Percentiles rank a stretch among this genome's conserved stretches.
phyloP scores from a whole-genome alignment of 2,888 invertebrate genomes.

The Meliscaeva auricollis region DNA sequence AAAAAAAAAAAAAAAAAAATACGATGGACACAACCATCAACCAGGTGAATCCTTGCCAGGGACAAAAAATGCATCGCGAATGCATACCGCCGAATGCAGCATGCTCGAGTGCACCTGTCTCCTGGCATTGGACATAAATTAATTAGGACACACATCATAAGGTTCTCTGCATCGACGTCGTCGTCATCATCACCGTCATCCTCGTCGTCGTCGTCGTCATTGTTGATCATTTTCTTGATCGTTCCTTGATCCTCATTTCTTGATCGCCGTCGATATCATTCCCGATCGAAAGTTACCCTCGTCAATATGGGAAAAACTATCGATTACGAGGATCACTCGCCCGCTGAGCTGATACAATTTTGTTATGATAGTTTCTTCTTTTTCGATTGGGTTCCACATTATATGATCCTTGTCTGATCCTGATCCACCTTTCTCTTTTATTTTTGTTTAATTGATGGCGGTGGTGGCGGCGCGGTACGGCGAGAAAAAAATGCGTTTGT shows the following conservation, averaged over 20 bases:
- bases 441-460: conserved; percentile 53
- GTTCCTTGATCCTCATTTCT: conserved; percentile 43
- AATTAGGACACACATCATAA: conserved; percentile 76
- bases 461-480: background rate
- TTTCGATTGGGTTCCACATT: background rate
- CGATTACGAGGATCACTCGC: conserved; percentile 66
- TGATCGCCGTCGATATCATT: conserved; percentile 17
- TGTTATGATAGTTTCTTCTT: conserved; percentile 67
- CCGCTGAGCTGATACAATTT: conserved; percentile 74
- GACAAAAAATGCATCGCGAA: conserved; percentile 69
- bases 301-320: conserved; percentile 66
- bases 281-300: conserved; percentile 49
- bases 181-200: background rate
- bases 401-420: conserved; percentile 5
- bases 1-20: background rate
- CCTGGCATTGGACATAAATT: conserved; percentile 72
- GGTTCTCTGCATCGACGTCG: conserved; percentile 38
- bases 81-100: conserved; percentile 63
- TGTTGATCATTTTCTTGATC: conserved; percentile 44
- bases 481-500: conserved; percentile 26
- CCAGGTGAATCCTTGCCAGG: conserved; percentile 61
- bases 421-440: conserved; percentile 50
- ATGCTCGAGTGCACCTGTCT: conserved; percentile 73
- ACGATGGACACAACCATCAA: too few species aligned
- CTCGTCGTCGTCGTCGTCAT: conserved; percentile 20